phyloP scores from a whole-genome alignment of 2,888 invertebrate genomes.

The Caradrina clavipalpis region DNA sequence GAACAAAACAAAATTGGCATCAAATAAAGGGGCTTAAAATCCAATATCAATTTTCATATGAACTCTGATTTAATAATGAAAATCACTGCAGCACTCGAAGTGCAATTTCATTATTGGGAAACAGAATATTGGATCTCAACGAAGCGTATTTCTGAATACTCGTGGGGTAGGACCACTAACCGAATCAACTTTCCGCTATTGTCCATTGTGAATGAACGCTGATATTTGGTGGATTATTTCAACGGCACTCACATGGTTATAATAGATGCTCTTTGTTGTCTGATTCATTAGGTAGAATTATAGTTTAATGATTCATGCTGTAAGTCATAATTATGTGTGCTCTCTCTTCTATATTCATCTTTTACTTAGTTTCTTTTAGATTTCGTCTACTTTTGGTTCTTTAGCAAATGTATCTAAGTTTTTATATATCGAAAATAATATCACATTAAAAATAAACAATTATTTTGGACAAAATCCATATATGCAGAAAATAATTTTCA shows the following conservation, averaged over 20 bases:
- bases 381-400: not conserved
- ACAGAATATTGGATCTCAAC: conserved; percentile 84
- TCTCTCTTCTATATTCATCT: not conserved
- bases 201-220: conserved; percentile 46
- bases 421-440: not conserved
- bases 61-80: conserved; percentile 85
- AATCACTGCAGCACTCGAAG: conserved; percentile 85
- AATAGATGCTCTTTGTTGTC: conserved; percentile 22
- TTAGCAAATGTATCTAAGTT: not conserved
- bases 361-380: not conserved
- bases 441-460: no score
- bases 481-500: no score
- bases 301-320: conserved; percentile 9
- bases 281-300: conserved; percentile 21
- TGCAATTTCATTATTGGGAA: conserved; percentile 87
- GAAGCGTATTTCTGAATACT: conserved; percentile 79
- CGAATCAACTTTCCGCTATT: conserved; percentile 80
- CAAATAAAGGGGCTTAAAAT: conserved; percentile 63
- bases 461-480: no score
- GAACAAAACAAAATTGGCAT: conserved; percentile 49
- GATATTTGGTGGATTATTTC: conserved; percentile 43
- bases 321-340: not conserved
- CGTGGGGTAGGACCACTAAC: conserved; percentile 78
- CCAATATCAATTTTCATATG: conserved; percentile 72
- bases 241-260: conserved; percentile 20